These are phyloP conservation scores for Patella caerulea DNA, from an alignment of 2,888 invertebrate genomes.

Conservation along the genomic window DNA sequence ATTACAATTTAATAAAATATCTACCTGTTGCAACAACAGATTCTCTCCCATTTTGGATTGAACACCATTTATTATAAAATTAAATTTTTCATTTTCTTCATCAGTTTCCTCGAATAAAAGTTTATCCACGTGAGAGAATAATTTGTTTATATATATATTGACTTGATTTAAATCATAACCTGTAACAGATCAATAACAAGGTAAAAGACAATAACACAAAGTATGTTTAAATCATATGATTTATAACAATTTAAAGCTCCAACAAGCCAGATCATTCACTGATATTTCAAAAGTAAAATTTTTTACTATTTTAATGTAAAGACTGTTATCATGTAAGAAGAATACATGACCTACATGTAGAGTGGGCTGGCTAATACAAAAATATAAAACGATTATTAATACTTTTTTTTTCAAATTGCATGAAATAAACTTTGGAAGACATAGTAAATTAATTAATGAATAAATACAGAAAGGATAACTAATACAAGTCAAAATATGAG, in stretches of 20 bases:
- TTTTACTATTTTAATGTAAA: too few relatives aligned
- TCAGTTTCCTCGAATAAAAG: constrained; percentile 62
- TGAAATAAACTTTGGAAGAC: background rate
- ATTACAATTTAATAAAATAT: background rate
- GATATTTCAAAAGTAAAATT: too few relatives aligned
- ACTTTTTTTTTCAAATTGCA: background rate
- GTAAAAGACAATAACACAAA: background rate
- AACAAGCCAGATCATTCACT: too few relatives aligned
- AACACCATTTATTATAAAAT: constrained; percentile 63
- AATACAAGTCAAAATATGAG: background rate
- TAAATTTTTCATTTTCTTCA: constrained; percentile 58
- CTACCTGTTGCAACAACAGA: constrained; percentile 62
- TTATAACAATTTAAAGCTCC: background rate
- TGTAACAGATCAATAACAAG: constrained; percentile 32
- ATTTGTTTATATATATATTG: constrained; percentile 67
- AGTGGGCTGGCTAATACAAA: too few relatives aligned
- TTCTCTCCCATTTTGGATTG: constrained; percentile 63
- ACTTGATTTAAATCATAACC: constrained; percentile 67
- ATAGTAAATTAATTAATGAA: background rate
- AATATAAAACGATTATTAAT: too few relatives aligned
- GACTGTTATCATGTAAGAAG: too few relatives aligned
- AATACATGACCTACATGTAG: too few relatives aligned
- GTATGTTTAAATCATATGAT: background rate
- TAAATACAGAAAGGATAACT: background rate
- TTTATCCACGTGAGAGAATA: constrained; percentile 68